A percentile compares a stretch with the other conserved stretches of the same genome.
Evolutionary conservation across 2,797 vertebrate genomes (phyloP).

Genomic region (Cynodonichthys magdalenae): DNA sequence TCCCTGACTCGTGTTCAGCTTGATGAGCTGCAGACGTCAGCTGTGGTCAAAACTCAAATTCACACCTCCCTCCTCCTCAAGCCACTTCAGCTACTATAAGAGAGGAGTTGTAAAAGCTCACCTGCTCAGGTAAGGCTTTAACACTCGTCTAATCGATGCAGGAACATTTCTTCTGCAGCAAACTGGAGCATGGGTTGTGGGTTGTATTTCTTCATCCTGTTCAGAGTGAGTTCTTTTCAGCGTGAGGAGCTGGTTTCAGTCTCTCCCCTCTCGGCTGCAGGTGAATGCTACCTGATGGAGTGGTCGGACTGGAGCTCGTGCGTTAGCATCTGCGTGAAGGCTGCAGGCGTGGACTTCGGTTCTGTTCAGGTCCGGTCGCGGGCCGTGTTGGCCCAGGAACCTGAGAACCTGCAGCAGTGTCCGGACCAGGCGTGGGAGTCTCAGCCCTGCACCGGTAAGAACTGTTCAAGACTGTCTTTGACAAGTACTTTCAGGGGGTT

Average conservation of each 20-base stretch:
- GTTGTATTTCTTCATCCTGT: no score
- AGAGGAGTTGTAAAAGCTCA: conserved; percentile 26
- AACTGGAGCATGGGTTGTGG: background rate
- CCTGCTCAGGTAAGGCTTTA: no score
- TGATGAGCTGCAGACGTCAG: conserved; percentile 51
- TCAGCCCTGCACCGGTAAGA: conserved; percentile 88
- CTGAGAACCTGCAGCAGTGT: conserved; percentile 93
- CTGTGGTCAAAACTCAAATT: conserved; percentile 41
- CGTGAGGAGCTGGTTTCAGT: no score
- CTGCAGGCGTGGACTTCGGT: conserved; percentile 88
- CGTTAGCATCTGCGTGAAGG: conserved; percentile 91
- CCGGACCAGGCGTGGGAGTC: conserved; percentile 94
- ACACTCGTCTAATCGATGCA: conserved; percentile 8
- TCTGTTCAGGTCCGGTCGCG: conserved; percentile 92
- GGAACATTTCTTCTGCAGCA: conserved; percentile 6
- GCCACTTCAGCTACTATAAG: background rate
- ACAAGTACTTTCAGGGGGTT: no score
- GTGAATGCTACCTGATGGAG: conserved; percentile 96
- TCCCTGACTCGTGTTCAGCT: conserved; percentile 51
- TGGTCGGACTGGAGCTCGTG: conserved; percentile 97
- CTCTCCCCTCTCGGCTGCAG: conserved; percentile 66
- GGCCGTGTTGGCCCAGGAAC: conserved; percentile 91
- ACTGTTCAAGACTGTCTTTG: background rate
- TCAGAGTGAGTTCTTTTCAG: no score
- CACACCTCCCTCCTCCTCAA: conserved; percentile 20